Evolutionary conservation across 2,888 invertebrate genomes (phyloP), one percentile per base, ranked within the genome.

Genomic region (Meteorus cinctellus): DNA sequence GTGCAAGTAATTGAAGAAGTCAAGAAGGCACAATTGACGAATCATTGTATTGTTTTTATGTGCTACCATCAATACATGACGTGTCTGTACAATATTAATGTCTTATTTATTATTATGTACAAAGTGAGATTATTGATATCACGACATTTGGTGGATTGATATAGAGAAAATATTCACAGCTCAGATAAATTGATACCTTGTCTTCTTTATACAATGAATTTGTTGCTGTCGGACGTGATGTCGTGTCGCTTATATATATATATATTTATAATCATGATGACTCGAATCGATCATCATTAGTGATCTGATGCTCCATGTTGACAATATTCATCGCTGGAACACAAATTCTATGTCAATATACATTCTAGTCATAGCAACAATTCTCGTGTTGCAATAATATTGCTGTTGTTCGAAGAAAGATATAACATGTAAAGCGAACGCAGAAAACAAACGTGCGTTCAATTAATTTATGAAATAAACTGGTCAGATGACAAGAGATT

Each of bases 1-100:
- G 86, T 87, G 45, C 84, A 84, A 83, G 85, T 85, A 65, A 36
- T 62, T 24, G 19, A 65, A 41, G 65, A 65, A 65, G 36, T 65
- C 19, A 34, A 36, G 36, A 6, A 45, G 29, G 67, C 69, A 63
- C 62, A 72, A 78, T 77, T 76, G 75, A 68, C 66, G 68, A 34
- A 67, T 55, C 48, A 65, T 67, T 67, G 34, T 27, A 14, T 69
- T 55, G 59, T 31, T 80, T 77, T 78, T 68, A 34, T 66, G 67
- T 73, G 74, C 63, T 69, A 74, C 71, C 77, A 65, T 65, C 12
- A 16, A 36, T 66, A 74, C 78, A 80, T 80, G 79, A 82, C 81
- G 81, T 81, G 80, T 78, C 74, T 74, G 79, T 78, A 65, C 72
- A 41, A 19, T 62, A 27, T 29, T 62, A 29, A 14, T 62, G 62